Evolutionary conservation across 2,888 invertebrate species (phyloP), one percentile per base, ranked within the genome.

Genomic region (Pheosia tremula): DNA sequence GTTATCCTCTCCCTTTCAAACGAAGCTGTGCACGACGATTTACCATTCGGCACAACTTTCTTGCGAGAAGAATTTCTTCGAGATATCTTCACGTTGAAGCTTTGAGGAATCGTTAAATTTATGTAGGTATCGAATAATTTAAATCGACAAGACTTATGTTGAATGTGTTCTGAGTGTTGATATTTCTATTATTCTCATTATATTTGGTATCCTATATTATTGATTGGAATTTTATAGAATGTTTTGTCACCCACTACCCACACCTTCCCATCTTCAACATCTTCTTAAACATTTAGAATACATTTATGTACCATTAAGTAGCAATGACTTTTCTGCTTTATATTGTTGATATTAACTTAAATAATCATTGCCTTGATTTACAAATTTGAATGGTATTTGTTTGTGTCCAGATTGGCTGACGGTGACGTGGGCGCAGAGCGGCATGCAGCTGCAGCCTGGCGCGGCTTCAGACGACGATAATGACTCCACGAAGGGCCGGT

Each of bases 351-450:
- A 24, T 24, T 24, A 24, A 24, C 1, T 24, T 24, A n/a, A n/a
- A 24, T 24, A 24, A 24, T 24, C 0, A 24, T 24, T 24, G 24
- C 24, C 24, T 24, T 24, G 24, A 24, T 24, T 2, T 24, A 24
- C 0, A 24, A 0, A 24, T 24, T 13, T 37, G 7, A 39, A 49
- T 37, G 50, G 54, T 13, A 13, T 61, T 57, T 47, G 5, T 86
- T 5, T 79, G 73, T 85, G 24, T 82, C 0, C 83, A 94, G 94
- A 94, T 83, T 94, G 94, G 94, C 87, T 94, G 78, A 93, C 94
- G 63, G 94, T 94, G 84, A 93, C 94, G 72, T 94, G 94, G 94
- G 90, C 93, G 74, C 94, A 94, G 74, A 89, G 93, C 64, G 89
- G 94, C 65, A 92, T 91, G 89, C 90, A 91, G 63, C 81, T 94